A percentile compares a stretch with the other conserved stretches of the same genome.
phyloP scores from a whole-genome alignment of 2,113 vertebrate species.

The human region DNA sequence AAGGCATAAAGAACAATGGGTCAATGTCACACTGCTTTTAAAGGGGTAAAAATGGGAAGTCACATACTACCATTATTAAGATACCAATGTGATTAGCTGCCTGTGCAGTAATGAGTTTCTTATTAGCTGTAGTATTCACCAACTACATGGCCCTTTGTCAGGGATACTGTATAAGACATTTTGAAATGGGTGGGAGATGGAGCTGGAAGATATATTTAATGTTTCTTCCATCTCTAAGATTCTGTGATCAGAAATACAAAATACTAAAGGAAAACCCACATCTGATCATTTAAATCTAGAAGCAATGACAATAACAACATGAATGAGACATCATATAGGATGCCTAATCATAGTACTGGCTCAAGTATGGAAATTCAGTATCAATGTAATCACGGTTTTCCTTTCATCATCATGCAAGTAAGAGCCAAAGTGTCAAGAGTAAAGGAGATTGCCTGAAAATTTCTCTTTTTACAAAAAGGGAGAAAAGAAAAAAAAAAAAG shows the following conservation, averaged over 20 bases:
- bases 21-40: constrained; percentile 29
- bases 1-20: not conserved
- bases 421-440: not conserved
- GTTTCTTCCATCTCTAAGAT: not conserved
- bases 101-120: not conserved
- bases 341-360: not conserved
- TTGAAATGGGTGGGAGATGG: not conserved
- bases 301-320: not conserved
- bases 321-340: not conserved
- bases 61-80: not conserved
- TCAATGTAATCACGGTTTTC: not conserved
- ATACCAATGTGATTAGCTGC: not conserved
- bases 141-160: not conserved
- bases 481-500: not conserved
- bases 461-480: not conserved
- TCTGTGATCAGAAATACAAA: not conserved
- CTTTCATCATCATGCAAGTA: not conserved
- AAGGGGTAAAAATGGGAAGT: constrained; percentile 6
- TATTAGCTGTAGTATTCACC: not conserved
- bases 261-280: not conserved
- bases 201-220: not conserved
- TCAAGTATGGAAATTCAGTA: not conserved
- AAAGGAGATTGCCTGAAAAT: not conserved
- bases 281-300: not conserved
- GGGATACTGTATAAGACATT: not conserved